phyloP scores from a whole-genome alignment of 2,888 invertebrate species.

The Tinea pellionella region DNA sequence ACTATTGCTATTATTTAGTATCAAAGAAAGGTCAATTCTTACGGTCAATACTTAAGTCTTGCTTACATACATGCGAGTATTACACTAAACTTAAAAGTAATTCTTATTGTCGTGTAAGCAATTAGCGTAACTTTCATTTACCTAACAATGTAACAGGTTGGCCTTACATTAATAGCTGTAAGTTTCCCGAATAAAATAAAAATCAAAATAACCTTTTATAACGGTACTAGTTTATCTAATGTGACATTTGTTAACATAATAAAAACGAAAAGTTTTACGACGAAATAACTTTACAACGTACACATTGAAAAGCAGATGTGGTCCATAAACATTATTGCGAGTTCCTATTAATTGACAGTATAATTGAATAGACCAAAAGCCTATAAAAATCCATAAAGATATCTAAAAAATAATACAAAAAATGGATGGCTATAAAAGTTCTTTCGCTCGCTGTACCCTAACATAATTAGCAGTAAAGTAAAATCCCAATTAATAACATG shows the following conservation, averaged over 20 bases:
- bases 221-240: not conserved
- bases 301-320: not conserved
- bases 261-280: not conserved
- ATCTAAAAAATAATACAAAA: not conserved
- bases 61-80: too few relatives aligned
- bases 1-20: too few relatives aligned
- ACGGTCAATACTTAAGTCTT: too few relatives aligned
- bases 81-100: too few relatives aligned
- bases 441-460: not conserved
- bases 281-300: not conserved
- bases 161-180: too few relatives aligned
- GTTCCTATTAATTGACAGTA: not conserved
- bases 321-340: not conserved
- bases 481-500: constrained; percentile 13
- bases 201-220: too few relatives aligned
- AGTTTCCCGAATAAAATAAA: too few relatives aligned
- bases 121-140: too few relatives aligned
- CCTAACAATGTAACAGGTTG: too few relatives aligned
- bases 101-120: too few relatives aligned
- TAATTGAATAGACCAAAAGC: not conserved
- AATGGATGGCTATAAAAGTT: not conserved
- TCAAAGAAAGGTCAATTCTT: too few relatives aligned
- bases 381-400: constrained; percentile 3
- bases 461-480: constrained; percentile 13
- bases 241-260: not conserved